phyloP scores from a whole-genome alignment of 2,797 vertebrate species.

The Antennarius maculatus region DNA sequence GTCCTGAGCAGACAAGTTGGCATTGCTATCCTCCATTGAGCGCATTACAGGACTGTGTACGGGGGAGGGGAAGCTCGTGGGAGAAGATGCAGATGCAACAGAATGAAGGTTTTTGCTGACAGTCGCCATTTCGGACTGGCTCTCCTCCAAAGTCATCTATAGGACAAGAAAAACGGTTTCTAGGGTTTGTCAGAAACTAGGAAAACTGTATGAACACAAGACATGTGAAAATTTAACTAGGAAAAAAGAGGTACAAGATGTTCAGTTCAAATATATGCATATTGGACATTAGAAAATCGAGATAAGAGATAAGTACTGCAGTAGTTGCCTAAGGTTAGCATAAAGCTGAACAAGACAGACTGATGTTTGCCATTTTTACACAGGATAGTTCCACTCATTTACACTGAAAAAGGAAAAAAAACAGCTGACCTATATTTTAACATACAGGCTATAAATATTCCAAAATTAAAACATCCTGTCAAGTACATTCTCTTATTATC shows the following conservation, averaged over 20 bases:
- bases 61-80: constrained; percentile 61
- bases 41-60: constrained; percentile 71
- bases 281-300: too few relatives aligned
- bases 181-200: neutral
- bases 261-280: too few relatives aligned
- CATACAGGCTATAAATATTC: too few relatives aligned
- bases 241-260: too few relatives aligned
- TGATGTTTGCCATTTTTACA: too few relatives aligned
- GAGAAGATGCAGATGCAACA: constrained; percentile 58
- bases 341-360: too few relatives aligned
- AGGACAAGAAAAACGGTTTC: constrained; percentile 4
- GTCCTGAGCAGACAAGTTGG: constrained; percentile 56
- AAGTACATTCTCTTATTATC: too few relatives aligned
- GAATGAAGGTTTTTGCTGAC: constrained; percentile 71
- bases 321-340: too few relatives aligned
- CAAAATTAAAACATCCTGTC: too few relatives aligned
- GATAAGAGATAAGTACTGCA: too few relatives aligned
- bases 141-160: constrained; percentile 72
- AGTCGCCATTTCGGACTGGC: constrained; percentile 58
- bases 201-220: neutral
- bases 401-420: neutral
- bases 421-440: neutral
- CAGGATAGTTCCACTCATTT: neutral
- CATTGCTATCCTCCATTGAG: constrained; percentile 66
- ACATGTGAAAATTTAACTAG: neutral